phyloP scores from a whole-genome alignment of 2,888 invertebrate genomes.

The Drosophila atripex region DNA sequence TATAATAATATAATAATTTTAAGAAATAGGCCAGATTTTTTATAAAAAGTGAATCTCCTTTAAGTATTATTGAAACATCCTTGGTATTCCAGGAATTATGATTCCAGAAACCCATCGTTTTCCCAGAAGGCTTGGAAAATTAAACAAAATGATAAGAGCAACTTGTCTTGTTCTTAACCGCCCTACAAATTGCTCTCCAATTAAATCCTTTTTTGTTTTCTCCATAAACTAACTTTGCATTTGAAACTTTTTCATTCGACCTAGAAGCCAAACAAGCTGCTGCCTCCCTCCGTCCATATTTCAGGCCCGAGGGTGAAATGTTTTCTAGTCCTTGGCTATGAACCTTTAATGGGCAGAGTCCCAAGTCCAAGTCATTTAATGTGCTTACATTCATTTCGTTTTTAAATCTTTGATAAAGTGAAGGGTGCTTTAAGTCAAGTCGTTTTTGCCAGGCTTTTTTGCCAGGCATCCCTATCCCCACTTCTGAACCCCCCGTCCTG shows the following conservation, averaged over 20 bases:
- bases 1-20: too few species aligned
- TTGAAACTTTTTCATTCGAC: slow-evolving; percentile 48
- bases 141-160: slow-evolving; percentile 40
- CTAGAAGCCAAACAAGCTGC: slow-evolving; percentile 13
- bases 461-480: not conserved
- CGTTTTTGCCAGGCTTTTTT: not conserved
- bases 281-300: not conserved
- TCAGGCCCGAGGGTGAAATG: slow-evolving; percentile 18
- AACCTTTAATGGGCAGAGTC: slow-evolving; percentile 54
- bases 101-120: not conserved
- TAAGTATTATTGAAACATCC: not conserved
- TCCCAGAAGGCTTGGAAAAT: slow-evolving; percentile 20
- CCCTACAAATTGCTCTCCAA: slow-evolving; percentile 70
- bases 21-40: too few species aligned
- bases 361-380: slow-evolving; percentile 63
- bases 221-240: slow-evolving; percentile 60
- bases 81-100: not conserved
- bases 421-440: slow-evolving; percentile 62
- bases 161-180: slow-evolving; percentile 52
- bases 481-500: not conserved
- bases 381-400: slow-evolving; percentile 75
- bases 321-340: slow-evolving; percentile 23
- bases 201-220: slow-evolving; percentile 62
- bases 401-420: slow-evolving; percentile 74
- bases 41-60: not conserved